Evolutionary conservation across 2,888 invertebrate species (phyloP).

Genomic region (Eilema caniola): DNA sequence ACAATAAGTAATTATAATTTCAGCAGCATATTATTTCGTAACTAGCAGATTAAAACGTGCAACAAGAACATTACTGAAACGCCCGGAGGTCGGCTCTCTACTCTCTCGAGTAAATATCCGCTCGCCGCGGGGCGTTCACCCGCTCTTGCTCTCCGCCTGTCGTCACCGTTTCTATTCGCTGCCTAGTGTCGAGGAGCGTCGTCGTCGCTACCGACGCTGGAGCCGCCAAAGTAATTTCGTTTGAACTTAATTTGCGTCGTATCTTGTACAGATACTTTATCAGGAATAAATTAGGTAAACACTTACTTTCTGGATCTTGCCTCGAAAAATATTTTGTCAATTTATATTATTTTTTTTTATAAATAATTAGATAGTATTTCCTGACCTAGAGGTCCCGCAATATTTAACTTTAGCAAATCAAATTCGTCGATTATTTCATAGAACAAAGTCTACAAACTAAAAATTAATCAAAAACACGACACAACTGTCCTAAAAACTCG

Average conservation of each 20-base stretch:
- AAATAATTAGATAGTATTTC: too few species aligned
- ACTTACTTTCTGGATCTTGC: too few species aligned
- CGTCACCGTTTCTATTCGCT: constrained; percentile 60
- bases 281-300: too few species aligned
- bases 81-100: constrained; percentile 46
- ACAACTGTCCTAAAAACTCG: neutral
- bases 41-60: constrained; percentile 39
- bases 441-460: too few species aligned
- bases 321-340: too few species aligned
- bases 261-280: neutral
- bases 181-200: constrained; percentile 45
- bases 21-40: constrained; percentile 29
- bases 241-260: neutral
- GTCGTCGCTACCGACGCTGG: constrained; percentile 7
- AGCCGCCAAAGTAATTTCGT: neutral
- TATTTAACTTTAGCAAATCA: too few species aligned
- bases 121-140: constrained; percentile 63
- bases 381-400: too few species aligned
- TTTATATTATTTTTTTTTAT: too few species aligned
- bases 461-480: neutral
- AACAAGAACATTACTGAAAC: constrained; percentile 35
- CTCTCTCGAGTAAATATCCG: constrained; percentile 54
- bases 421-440: too few species aligned
- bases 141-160: constrained; percentile 41
- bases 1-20: constrained; percentile 17